Evolutionary conservation across 2,113 vertebrate species (phyloP).

Genomic region (Bubalus kerabau): DNA sequence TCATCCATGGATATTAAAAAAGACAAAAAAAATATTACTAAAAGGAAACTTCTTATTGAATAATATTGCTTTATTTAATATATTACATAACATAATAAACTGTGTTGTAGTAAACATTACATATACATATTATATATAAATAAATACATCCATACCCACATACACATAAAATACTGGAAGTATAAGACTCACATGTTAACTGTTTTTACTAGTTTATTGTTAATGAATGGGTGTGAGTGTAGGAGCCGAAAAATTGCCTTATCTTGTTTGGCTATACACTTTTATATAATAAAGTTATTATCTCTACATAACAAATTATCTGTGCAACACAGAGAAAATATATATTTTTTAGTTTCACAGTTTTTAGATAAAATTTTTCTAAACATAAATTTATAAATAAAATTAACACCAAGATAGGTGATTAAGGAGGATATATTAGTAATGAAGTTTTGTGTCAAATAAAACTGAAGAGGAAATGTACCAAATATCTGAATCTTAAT

Average conservation of each 20-base stretch:
- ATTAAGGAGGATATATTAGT: neutral
- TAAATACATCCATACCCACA: neutral
- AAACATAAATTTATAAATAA: neutral
- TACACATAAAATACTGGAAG: neutral
- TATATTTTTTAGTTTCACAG: neutral
- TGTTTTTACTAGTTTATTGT: neutral
- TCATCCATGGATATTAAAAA: neutral
- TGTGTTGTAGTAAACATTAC: neutral
- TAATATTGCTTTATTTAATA: neutral
- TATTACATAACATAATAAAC: neutral
- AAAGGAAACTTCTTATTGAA: neutral
- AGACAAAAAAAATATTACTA: neutral
- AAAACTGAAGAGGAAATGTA: neutral
- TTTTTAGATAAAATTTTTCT: neutral
- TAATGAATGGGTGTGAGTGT: neutral
- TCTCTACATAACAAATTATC: neutral
- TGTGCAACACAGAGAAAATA: neutral
- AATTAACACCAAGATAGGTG: neutral
- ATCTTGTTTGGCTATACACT: neutral
- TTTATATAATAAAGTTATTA: neutral
- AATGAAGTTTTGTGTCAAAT: neutral
- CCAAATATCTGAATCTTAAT: neutral
- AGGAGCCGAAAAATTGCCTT: neutral
- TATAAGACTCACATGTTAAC: neutral
- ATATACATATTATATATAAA: neutral